Base-by-base conservation (phyloP, 2,113 vertebrate genomes). In the Lates calcarifer region DNA sequence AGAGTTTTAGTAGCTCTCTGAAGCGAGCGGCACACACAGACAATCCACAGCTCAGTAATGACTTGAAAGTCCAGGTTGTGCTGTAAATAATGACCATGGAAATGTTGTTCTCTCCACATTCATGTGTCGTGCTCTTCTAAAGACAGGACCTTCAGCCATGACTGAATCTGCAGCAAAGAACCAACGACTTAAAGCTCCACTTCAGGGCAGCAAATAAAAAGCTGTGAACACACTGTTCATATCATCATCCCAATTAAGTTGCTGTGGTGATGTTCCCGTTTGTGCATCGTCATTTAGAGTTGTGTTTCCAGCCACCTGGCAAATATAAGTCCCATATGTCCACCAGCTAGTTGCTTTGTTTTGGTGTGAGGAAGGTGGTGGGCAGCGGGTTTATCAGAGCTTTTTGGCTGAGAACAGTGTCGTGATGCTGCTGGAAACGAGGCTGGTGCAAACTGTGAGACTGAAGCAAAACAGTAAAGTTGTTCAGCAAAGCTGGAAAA, bases 51-150 rank as follows among this genome's bases (percentile, higher is more conserved):
- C 10, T 18, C 29, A 49, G 28, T n/a, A 37, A 41, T 22, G 14
- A 29, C 18, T 22, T 63, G 14, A 49, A 37, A 72, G 24, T 10
- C 24, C 26, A 49, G 24, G 24, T 24, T 78, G 26, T 13, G 39
- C 55, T 65, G n/a, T 61, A 58, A 57, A 64, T 47, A 22, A 53
- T 12, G 47, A 11, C 14, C 29, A n/a, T 17, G 33, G 45, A 37
- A 53, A 74, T 73, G n/a, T 61, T 62, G 39, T 5, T 61, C 61
- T 49, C 20, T 56, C 20, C 22, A 24, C 22, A 71, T 18, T 51
- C 41, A n/a, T n/a, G 55, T 22, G 58, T 3, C 35, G n/a, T 57
- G 7, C n/a, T 11, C 22, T 18, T 64, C 13, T 31, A 9, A 9
- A 55, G 24, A 37, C 8, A 18, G 7, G 6, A 22, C 15, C 28